Percentiles rank a stretch among this genome's conserved stretches.
Evolutionary conservation across 2,797 vertebrate genomes (phyloP).

Genomic region (Iguana delicatissima): DNA sequence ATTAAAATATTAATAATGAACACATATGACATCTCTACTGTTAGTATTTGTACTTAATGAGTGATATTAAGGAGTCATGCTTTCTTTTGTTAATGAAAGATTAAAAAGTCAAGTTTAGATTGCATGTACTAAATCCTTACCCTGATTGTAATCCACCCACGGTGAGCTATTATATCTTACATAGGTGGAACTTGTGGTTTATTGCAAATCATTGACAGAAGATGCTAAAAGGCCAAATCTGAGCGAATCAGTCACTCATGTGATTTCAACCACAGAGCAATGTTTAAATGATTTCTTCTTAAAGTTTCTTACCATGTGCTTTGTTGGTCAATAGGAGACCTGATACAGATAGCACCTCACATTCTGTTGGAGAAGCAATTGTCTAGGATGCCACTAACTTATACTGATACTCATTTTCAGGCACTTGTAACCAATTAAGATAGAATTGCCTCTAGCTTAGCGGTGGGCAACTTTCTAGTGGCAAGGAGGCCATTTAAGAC

Average conservation of each 20-base stretch:
- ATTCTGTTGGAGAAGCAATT: neutral
- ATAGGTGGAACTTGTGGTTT: neutral
- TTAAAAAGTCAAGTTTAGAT: too few species aligned
- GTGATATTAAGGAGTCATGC: slow-evolving; percentile 12
- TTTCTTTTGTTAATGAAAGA: neutral
- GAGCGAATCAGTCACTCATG: neutral
- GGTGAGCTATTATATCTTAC: neutral
- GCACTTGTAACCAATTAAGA: neutral
- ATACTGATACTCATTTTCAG: neutral
- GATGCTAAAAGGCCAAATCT: neutral
- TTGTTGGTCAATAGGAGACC: neutral
- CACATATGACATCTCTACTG: neutral
- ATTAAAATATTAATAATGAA: neutral
- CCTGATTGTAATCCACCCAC: neutral
- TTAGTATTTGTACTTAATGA: neutral
- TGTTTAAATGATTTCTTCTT: neutral
- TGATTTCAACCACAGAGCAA: neutral
- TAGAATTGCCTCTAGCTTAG: neutral
- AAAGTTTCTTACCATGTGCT: neutral
- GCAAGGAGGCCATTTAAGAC: too few species aligned
- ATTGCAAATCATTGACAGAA: neutral
- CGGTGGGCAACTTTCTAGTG: too few species aligned
- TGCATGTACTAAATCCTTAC: too few species aligned
- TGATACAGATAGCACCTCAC: neutral
- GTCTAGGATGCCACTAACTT: neutral